Evolutionary conservation across 2,888 invertebrate genomes (phyloP).

Genomic region (Bombylius major): DNA sequence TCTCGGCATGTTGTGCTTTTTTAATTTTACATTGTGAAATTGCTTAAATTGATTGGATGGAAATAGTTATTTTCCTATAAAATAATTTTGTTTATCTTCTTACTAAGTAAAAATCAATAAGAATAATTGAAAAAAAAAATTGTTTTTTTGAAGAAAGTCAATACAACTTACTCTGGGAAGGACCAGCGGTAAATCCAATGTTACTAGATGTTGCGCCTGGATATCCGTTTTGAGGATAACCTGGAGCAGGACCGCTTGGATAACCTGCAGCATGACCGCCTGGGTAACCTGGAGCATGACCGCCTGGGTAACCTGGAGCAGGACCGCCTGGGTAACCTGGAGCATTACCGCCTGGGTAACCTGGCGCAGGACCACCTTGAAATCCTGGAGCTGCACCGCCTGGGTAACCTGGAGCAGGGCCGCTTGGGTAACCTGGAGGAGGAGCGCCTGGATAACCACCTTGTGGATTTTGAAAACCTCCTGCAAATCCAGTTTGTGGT

Average conservation of each 20-base stretch:
- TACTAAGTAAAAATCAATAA: too few species aligned
- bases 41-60: too few species aligned
- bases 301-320: background rate
- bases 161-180: constrained; percentile 29
- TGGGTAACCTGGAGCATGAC: constrained; percentile 12
- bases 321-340: constrained; percentile 11
- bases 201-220: constrained; percentile 17
- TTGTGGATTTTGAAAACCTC: constrained; percentile 1
- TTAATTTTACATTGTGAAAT: too few species aligned
- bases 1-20: constrained; percentile 4
- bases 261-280: constrained; percentile 9
- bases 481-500: constrained; percentile 16
- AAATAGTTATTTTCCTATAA: too few species aligned
- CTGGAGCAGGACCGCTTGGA: constrained; percentile 12
- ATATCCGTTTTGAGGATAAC: constrained; percentile 12
- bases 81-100: too few species aligned
- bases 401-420: background rate
- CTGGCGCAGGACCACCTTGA: background rate
- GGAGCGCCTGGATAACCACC: background rate
- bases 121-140: too few species aligned
- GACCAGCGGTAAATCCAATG: constrained; percentile 31
- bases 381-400: constrained; percentile 11
- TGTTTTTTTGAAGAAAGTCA: too few species aligned
- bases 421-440: constrained; percentile 11
- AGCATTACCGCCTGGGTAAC: constrained; percentile 2